Conservation (phyloP, 2,888 invertebrate species). For the Timandra comae region DNA sequence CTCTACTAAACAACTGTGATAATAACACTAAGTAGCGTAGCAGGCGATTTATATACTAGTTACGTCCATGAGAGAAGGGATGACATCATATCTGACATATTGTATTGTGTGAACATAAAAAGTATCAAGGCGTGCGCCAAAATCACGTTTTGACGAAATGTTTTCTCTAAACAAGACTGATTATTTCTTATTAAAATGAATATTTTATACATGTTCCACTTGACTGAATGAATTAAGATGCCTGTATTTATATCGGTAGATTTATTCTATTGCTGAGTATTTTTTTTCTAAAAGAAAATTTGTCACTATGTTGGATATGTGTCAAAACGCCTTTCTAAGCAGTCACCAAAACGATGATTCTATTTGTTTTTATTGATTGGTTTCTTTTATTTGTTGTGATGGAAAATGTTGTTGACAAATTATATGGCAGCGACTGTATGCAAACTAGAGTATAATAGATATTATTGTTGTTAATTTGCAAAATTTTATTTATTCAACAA, state of each 20-base stretch:
- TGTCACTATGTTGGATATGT: conserved; percentile 77
- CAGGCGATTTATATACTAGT: conserved; percentile 76
- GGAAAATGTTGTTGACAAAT: conserved; percentile 74
- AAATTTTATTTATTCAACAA: conserved; percentile 72
- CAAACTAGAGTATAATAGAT: conserved; percentile 50
- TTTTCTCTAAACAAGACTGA: conserved; percentile 78
- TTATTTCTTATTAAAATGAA: conserved; percentile 76
- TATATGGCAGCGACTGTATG: conserved; percentile 69
- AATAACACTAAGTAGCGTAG: conserved; percentile 78
- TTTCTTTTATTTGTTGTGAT: conserved; percentile 68
- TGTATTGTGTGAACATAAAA: conserved; percentile 67
- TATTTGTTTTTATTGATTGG: conserved; percentile 57
- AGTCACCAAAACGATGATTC: conserved; percentile 68
- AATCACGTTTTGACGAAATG: conserved; percentile 60
- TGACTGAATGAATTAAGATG: conserved; percentile 74
- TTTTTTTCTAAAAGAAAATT: conserved; percentile 53
- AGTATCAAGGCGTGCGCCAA: conserved; percentile 51
- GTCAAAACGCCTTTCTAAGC: conserved; percentile 74
- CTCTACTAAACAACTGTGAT: conserved; percentile 78
- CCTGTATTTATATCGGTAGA: conserved; percentile 72
- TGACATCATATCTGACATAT: conserved; percentile 78
- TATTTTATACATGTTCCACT: conserved; percentile 75
- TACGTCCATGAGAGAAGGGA: conserved; percentile 76
- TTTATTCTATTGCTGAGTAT: conserved; percentile 52
- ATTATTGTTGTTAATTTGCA: conserved; percentile 68